Evolutionary conservation across 2,113 vertebrate genomes (phyloP), one percentile per base, ranked within the genome.

Genomic region (Nothobranchius kuhntae): DNA sequence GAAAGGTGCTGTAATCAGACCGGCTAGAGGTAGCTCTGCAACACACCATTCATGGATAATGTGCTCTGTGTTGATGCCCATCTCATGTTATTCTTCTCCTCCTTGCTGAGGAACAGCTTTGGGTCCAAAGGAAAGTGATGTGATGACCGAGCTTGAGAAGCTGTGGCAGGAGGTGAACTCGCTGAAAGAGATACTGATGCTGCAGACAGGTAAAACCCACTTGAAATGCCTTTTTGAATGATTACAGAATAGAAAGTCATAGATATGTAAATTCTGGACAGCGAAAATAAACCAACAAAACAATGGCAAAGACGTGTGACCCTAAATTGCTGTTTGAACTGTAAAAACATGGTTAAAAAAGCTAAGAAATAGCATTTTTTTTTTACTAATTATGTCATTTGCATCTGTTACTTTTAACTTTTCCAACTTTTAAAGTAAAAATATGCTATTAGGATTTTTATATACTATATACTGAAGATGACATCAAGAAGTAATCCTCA

Each of bases 151-250:
- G 89, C 91, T 99, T 67, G 93, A 95, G 74, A 97, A 94, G 86
- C 53, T 99, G 71, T 99, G 97, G 97, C 91, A 89, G 76, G 97
- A 99, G 91, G 95, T 99, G 74, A 98, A 98, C 40, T 95, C 94
- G n/a, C 86, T 99, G 86, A 98, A 99, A 83, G 96, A 99, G 89
- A 96, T 96, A 74, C 96, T 97, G 86, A 97, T 96, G 2, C 86
- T 99, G 62, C 98, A 99, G 86, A 96, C 96, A 94, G 96, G 98
- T 99, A 88, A 46, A 14, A 13, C 7, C 26, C 11, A 61, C 12
- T 42, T 14, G 57, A 15, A 15, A 36, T 53, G n/a, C 47, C 44
- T 65, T 17, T 69, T 59, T 61, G 44, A 44, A 5, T 54, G 52
- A 75, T n/a, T 46, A 54, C 14, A 26, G 6, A 9, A 45, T 35